phyloP scores from a whole-genome alignment of 1,140 invertebrate species.

The Calosoma granatense region DNA sequence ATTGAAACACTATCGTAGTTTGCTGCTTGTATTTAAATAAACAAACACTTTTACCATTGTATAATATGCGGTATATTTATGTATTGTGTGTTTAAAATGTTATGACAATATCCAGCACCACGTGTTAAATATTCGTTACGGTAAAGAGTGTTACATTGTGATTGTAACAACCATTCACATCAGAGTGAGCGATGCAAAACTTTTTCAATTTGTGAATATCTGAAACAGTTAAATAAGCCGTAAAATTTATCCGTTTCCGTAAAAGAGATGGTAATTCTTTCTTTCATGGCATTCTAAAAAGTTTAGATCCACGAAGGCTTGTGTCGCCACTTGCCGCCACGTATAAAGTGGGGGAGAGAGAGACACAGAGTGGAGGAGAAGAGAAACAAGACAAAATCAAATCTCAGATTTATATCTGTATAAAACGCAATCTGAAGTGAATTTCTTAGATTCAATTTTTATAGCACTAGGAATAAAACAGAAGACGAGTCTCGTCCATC shows the following conservation, averaged over 20 bases:
- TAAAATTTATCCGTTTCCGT: neutral
- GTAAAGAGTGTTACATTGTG: neutral
- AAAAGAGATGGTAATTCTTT: neutral
- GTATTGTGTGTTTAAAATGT: too few species aligned
- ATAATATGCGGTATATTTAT: too few species aligned
- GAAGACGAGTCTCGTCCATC: neutral
- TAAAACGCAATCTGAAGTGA: neutral
- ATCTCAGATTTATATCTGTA: constrained; percentile 2
- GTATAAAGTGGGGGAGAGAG: neutral
- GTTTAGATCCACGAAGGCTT: neutral
- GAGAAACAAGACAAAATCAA: neutral
- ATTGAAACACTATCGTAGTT: too few species aligned
- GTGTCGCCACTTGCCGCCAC: neutral
- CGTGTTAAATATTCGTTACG: too few species aligned
- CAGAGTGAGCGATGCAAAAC: neutral
- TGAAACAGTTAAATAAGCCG: constrained; percentile 8
- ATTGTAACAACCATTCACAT: neutral
- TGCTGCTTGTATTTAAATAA: too few species aligned
- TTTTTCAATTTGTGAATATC: constrained; percentile 8
- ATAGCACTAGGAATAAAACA: neutral
- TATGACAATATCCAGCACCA: too few species aligned
- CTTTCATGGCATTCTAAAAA: neutral
- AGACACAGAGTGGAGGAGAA: neutral
- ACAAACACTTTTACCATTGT: too few species aligned
- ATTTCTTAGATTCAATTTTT: neutral